phyloP scores from a whole-genome alignment of 2,113 vertebrate genomes.

The Clarias macrocephalus region DNA sequence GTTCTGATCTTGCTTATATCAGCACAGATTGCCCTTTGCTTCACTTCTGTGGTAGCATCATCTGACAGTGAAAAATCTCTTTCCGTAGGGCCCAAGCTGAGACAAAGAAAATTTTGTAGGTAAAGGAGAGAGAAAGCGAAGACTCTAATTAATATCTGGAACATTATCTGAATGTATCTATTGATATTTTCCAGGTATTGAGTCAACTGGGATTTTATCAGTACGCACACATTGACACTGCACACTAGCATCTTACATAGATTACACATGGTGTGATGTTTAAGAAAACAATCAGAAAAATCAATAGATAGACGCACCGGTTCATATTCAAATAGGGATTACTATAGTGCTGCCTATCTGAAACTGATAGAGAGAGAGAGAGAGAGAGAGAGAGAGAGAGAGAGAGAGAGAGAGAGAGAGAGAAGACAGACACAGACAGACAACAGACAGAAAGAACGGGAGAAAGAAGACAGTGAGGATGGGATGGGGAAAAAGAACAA shows the following conservation, averaged over 20 bases:
- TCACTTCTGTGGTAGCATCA: constrained; percentile 68
- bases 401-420: background rate
- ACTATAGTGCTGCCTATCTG: background rate
- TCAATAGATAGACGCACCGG: background rate
- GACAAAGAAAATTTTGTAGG: constrained; percentile 19
- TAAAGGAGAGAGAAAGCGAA: background rate
- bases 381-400: background rate
- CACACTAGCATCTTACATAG: background rate
- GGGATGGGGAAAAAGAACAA: background rate
- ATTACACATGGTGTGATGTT: background rate
- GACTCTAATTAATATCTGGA: background rate
- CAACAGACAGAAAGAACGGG: background rate
- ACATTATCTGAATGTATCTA: background rate
- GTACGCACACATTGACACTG: background rate
- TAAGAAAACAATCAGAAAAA: background rate
- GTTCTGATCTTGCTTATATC: constrained; percentile 73
- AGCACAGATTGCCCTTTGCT: constrained; percentile 67
- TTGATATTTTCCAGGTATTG: background rate
- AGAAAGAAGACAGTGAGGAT: background rate
- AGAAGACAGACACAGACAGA: background rate
- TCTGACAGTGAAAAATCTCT: constrained; percentile 78
- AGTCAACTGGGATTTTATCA: background rate
- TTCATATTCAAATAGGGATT: background rate
- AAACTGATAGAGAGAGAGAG: background rate
- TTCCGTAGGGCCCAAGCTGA: constrained; percentile 58